Evolutionary conservation across 2,113 vertebrate species (phyloP).

Genomic region (Cariama cristata): DNA sequence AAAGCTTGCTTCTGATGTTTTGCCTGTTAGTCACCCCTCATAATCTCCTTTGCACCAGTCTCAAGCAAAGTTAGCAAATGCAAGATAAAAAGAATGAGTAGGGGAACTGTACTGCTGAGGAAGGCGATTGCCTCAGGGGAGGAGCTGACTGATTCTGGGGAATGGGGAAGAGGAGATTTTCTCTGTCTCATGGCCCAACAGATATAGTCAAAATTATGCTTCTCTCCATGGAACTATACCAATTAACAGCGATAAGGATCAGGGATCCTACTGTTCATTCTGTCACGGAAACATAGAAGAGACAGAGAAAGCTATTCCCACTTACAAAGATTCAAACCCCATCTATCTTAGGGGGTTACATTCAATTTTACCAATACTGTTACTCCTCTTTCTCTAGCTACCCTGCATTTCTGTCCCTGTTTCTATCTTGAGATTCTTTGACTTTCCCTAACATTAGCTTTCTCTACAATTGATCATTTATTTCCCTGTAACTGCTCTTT

Average conservation of each 20-base stretch:
- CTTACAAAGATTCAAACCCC: background rate
- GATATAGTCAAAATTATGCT: background rate
- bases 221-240: background rate
- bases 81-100: background rate
- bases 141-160: background rate
- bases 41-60: background rate
- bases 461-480: background rate
- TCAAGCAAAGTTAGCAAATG: background rate
- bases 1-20: background rate
- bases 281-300: background rate
- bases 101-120: background rate
- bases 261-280: background rate
- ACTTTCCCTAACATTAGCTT: background rate
- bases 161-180: constrained; percentile 27
- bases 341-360: background rate
- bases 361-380: background rate
- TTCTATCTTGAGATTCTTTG: background rate
- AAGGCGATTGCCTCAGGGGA: background rate
- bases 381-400: background rate
- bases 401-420: background rate
- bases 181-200: background rate
- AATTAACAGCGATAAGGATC: constrained; percentile 32
- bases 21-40: background rate
- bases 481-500: background rate
- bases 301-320: background rate